Percentiles rank a stretch among this genome's conserved stretches.
phyloP scores from a whole-genome alignment of 2,797 vertebrate species.

The Microhierax caerulescens region DNA sequence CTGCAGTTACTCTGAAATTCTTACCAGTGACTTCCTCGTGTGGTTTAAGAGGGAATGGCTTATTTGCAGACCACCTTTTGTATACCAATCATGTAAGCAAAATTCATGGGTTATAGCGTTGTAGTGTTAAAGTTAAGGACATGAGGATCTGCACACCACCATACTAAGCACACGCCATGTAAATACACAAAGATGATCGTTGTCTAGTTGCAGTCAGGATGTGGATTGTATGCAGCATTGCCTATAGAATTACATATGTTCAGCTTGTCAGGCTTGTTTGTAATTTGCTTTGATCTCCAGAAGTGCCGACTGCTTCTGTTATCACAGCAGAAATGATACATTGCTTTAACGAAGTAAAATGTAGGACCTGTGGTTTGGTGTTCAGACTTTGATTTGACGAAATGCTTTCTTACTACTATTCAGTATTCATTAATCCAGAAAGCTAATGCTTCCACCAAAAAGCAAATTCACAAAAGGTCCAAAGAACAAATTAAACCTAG shows the following conservation, averaged over 20 bases:
- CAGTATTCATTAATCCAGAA: neutral
- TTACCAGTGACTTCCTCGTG: neutral
- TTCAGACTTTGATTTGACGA: neutral
- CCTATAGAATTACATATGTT: conserved; percentile 52
- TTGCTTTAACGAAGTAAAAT: conserved; percentile 30
- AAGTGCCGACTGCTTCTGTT: conserved; percentile 37
- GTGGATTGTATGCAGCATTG: neutral
- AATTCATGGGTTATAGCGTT: neutral
- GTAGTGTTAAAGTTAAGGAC: neutral
- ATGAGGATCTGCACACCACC: neutral
- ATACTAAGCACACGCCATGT: neutral
- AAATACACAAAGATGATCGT: conserved; percentile 42
- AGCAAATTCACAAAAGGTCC: neutral
- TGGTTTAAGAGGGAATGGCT: neutral
- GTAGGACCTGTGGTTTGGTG: neutral
- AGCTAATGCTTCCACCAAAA: neutral
- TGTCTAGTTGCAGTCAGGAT: conserved; percentile 23
- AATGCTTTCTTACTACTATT: neutral
- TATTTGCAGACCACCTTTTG: neutral
- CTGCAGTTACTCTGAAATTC: neutral
- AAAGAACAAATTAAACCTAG: neutral
- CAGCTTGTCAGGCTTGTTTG: neutral
- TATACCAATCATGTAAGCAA: neutral
- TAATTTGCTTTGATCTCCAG: conserved; percentile 34
- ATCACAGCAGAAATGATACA: conserved; percentile 35